Base-by-base conservation (phyloP, 1,140 invertebrate species). In the Lepidotrigona ventralis region DNA sequence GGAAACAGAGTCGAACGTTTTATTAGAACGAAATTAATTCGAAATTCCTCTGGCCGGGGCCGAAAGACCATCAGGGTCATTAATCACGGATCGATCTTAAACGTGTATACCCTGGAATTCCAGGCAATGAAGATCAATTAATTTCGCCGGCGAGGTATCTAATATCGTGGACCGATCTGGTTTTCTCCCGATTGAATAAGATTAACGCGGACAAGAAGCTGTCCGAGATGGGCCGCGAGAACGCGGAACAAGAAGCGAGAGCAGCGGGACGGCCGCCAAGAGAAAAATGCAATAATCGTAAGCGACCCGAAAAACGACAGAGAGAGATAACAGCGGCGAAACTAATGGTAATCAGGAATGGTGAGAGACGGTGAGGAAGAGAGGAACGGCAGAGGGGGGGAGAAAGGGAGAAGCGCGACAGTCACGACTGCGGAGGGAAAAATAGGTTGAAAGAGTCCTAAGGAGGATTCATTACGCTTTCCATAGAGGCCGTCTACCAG, bases 271-370 rank as follows among this genome's bases (percentile, higher is more conserved):
- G 12, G 46, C 26, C 53, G 29, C 6, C 26, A 21, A 3, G 46
- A 54, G 68, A 83, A 75, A 76, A 75, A 83, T 83, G 81, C 81
- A 83, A 83, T 83, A 83, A 83, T 83, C 75, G 66, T 71, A 83
- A 83, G 81, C 81, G 74, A 83, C 81, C 75, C 81, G 75, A 83
- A 78, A 33, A 83, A 83, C 75, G 46, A 9, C 54, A 1, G 26
- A 14, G 26, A 70, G 51, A 60, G 68, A 71, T 78, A 83, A 78
- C 81, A 70, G 46, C 14, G 23, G 54, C 39, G 26, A 77, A 58
- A 69, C 73, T 56, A 82, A 83, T 68, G 81, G 81, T 83, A 83
- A 83, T 83, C 75, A 83, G 64, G 14, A 8, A 46, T 46, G 39
- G 39, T 11, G 64, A 23, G 1, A 56, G 39, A n/a, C 69, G 74